Percentiles rank a stretch among this genome's conserved stretches.
Conservation (phyloP, 2,888 invertebrate species). For the Arrhopalites spinosus region DNA sequence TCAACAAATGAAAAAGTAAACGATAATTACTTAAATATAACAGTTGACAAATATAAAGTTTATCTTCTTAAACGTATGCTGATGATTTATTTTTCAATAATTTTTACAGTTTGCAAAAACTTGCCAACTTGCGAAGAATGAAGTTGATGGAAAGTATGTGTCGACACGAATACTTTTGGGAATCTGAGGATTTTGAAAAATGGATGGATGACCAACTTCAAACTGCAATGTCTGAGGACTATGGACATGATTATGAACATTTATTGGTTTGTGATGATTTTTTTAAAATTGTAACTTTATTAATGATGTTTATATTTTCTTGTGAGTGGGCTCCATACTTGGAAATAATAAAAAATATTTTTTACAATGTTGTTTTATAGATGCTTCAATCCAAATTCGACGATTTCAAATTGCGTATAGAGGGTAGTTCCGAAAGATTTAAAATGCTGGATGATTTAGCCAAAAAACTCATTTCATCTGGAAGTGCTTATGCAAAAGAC, state of each 20-base stretch:
- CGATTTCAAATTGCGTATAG: conserved; percentile 87
- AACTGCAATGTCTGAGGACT: conserved; percentile 88
- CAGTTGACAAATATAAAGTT: too few relatives aligned
- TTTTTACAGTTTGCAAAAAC: conserved; percentile 77
- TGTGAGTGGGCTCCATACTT: neutral
- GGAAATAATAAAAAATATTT: neutral
- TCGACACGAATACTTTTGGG: conserved; percentile 87
- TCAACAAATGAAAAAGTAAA: conserved; percentile 78
- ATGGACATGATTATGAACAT: conserved; percentile 93
- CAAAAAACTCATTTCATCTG: conserved; percentile 81
- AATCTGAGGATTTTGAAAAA: conserved; percentile 85
- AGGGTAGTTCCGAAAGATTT: conserved; percentile 86
- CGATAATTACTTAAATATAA: too few relatives aligned
- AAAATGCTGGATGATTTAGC: conserved; percentile 88
- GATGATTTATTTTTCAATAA: too few relatives aligned
- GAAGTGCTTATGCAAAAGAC: conserved; percentile 82
- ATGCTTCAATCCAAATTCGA: conserved; percentile 87
- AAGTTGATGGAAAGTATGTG: conserved; percentile 89
- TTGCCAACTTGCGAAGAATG: conserved; percentile 78
- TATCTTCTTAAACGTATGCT: too few relatives aligned
- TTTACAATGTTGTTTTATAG: conserved; percentile 59
- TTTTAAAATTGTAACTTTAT: conserved; percentile 8
- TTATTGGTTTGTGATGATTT: conserved; percentile 71
- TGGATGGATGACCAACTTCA: conserved; percentile 84
- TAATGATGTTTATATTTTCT: neutral